phyloP scores from a whole-genome alignment of 2,113 vertebrate genomes.

The Sapajus apella region DNA sequence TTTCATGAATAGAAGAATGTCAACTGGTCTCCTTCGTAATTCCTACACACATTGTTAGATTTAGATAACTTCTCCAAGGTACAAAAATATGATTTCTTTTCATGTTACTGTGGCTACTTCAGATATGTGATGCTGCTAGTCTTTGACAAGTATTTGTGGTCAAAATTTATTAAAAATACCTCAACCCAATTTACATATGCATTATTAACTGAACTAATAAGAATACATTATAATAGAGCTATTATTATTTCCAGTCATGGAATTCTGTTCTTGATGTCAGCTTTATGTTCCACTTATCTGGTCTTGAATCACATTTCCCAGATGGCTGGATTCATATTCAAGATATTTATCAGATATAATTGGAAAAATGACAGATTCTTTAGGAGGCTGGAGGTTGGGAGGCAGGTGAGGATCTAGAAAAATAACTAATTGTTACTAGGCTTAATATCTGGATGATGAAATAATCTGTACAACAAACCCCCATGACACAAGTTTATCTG shows the following conservation, averaged over 20 bases:
- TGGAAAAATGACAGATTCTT: not conserved
- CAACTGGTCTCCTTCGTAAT: not conserved
- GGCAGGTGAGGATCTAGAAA: too few relatives aligned
- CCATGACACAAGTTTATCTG: too few relatives aligned
- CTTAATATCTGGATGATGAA: too few relatives aligned
- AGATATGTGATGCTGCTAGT: not conserved
- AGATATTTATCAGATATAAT: slow-evolving; percentile 47
- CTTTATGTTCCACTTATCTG: not conserved
- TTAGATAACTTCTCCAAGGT: not conserved
- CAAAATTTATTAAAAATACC: not conserved
- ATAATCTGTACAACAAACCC: too few relatives aligned
- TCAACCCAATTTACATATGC: not conserved
- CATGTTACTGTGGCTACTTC: not conserved
- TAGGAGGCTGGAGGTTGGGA: too few relatives aligned
- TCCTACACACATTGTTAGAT: not conserved
- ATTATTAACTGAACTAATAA: slow-evolving; percentile 14
- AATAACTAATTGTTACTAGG: too few relatives aligned
- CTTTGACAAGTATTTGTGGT: not conserved
- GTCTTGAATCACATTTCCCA: slow-evolving; percentile 29
- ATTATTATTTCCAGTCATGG: not conserved
- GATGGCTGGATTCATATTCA: not conserved
- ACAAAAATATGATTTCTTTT: not conserved
- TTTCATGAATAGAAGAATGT: not conserved
- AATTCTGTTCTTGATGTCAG: slow-evolving; percentile 30
- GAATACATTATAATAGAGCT: not conserved